phyloP scores from a whole-genome alignment of 2,797 vertebrate genomes.

The Protosalanx chinensis region DNA sequence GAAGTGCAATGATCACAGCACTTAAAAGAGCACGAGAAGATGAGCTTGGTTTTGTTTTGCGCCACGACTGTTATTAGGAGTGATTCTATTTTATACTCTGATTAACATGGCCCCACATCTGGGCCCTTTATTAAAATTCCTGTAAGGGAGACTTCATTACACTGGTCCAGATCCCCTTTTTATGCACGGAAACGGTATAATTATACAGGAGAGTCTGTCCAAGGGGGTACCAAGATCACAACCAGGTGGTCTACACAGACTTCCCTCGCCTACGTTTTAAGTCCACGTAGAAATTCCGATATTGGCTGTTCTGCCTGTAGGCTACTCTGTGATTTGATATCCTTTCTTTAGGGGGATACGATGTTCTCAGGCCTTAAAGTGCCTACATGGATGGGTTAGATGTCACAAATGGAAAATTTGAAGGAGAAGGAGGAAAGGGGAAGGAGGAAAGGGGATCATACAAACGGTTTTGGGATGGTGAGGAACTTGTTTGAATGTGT shows the following conservation, averaged over 20 bases:
- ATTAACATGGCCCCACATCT: constrained; percentile 21
- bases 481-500: neutral
- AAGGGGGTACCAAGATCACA: neutral
- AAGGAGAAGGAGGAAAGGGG: too few species aligned
- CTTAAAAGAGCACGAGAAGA: neutral
- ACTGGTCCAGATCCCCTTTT: constrained; percentile 34
- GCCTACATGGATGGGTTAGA: too few species aligned
- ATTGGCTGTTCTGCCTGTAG: neutral
- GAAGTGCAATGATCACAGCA: neutral
- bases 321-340: too few species aligned
- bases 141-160: constrained; percentile 35
- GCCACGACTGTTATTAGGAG: constrained; percentile 38
- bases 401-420: too few species aligned
- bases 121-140: constrained; percentile 27
- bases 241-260: constrained; percentile 10
- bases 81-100: constrained; percentile 21
- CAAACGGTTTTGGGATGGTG: neutral
- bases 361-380: too few species aligned
- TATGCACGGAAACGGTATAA: constrained; percentile 30
- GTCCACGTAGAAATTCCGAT: neutral
- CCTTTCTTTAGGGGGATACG: too few species aligned
- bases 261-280: neutral
- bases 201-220: constrained; percentile 27
- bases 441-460: too few species aligned
- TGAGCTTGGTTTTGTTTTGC: neutral